A percentile compares a stretch with the other conserved stretches of the same genome.
phyloP scores from a whole-genome alignment of 1,140 invertebrate genomes.

The Drosophila dunni region DNA sequence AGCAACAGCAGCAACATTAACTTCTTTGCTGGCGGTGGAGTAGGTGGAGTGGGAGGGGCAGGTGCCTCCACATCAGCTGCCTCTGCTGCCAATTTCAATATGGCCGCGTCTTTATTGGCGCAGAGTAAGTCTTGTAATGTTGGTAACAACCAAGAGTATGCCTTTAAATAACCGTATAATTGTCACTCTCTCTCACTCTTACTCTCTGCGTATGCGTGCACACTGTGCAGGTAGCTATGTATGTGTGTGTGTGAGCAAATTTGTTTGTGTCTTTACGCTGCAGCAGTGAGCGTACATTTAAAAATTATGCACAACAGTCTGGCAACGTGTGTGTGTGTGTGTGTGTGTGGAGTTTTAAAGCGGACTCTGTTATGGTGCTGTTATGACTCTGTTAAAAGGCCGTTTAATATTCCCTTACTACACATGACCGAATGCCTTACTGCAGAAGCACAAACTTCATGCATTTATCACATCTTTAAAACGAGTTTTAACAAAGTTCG shows the following conservation, averaged over 20 bases:
- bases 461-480: no score
- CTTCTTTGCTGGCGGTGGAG: constrained; percentile 20
- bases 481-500: no score
- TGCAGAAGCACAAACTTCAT: no score
- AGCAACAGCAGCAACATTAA: constrained; percentile 19
- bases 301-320: no score
- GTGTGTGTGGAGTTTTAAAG: no score
- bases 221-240: not conserved
- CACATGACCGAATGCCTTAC: no score
- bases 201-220: not conserved
- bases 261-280: no score
- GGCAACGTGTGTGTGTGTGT: no score
- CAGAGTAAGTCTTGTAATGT: constrained; percentile 89
- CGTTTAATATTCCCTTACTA: no score
- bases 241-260: not conserved
- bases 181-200: not conserved
- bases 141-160: constrained; percentile 82
- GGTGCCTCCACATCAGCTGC: constrained; percentile 53
- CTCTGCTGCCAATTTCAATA: constrained; percentile 79
- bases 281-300: no score
- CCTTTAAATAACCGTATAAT: constrained; percentile 6
- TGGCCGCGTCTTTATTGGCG: constrained; percentile 89
- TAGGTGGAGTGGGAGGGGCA: constrained; percentile 32
- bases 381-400: no score
- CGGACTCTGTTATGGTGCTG: no score